These are phyloP conservation scores for Saccostrea cuccullata DNA, from an alignment of 1,140 invertebrate species.

Conservation along the genomic window DNA sequence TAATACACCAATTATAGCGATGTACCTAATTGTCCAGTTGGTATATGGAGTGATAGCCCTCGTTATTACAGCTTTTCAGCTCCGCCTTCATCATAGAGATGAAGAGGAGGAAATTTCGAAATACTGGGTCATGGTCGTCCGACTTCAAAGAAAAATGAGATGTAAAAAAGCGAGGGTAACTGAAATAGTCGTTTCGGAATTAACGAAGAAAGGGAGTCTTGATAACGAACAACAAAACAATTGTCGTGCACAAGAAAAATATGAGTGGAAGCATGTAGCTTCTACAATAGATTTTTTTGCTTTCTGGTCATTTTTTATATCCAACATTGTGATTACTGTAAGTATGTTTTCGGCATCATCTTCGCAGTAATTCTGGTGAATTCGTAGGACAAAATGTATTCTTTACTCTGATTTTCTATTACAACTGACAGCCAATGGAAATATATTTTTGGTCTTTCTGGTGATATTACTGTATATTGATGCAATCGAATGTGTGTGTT, in stretches of 20 bases:
- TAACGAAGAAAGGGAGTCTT: no score
- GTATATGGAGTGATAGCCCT: conserved; percentile 23
- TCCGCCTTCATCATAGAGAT: conserved; percentile 37
- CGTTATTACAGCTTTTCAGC: conserved; percentile 20
- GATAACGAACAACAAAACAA: background rate
- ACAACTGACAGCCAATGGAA: no score
- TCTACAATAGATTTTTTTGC: background rate
- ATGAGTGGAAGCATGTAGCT: background rate
- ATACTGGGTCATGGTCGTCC: background rate
- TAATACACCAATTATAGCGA: conserved; percentile 75
- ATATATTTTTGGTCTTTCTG: no score
- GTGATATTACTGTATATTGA: no score
- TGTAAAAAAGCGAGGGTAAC: background rate
- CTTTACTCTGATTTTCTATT: no score
- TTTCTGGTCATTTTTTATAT: background rate
- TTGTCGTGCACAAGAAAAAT: no score
- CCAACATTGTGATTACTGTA: no score
- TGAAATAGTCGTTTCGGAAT: background rate
- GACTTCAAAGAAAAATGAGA: background rate
- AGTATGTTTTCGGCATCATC: no score
- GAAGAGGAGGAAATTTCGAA: background rate
- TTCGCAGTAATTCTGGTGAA: no score
- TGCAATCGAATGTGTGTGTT: no score
- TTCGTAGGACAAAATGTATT: no score
- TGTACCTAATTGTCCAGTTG: conserved; percentile 35